phyloP scores from a whole-genome alignment of 1,140 invertebrate species.

The Dreissena rostriformis region DNA sequence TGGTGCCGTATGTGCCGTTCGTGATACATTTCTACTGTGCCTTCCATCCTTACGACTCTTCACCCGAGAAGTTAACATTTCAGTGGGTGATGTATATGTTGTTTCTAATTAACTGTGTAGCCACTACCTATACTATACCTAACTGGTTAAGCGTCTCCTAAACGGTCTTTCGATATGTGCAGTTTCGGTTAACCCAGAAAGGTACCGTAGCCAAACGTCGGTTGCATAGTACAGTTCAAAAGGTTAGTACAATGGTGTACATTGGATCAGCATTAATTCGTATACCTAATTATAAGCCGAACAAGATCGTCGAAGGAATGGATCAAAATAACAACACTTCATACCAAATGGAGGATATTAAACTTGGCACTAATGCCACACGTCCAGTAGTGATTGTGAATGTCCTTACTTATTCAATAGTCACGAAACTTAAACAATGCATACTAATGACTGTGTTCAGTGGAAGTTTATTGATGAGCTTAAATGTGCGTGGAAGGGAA shows the following conservation, averaged over 20 bases:
- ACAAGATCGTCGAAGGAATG: conserved; percentile 63
- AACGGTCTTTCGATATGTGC: conserved; percentile 88
- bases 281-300: conserved; percentile 88
- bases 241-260: conserved; percentile 88
- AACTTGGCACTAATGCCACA: conserved; percentile 70
- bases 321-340: conserved; percentile 57
- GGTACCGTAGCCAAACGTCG: conserved; percentile 90
- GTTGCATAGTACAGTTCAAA: conserved; percentile 84
- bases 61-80: conserved; percentile 69
- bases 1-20: conserved; percentile 94
- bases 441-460: conserved; percentile 81
- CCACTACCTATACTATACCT: conserved; percentile 95
- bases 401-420: conserved; percentile 75
- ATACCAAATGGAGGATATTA: conserved; percentile 79
- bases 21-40: conserved; percentile 85
- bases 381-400: conserved; percentile 68
- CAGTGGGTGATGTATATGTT: conserved; percentile 75
- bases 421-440: conserved; percentile 82
- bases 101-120: conserved; percentile 84
- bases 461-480: conserved; percentile 81
- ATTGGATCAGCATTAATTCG: conserved; percentile 88
- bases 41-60: conserved; percentile 56
- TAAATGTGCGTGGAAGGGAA: conserved; percentile 78
- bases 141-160: conserved; percentile 96
- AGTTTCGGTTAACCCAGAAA: conserved; percentile 86